Conservation (phyloP, 2,113 vertebrate genomes). For the Terrapene triunguis region DNA sequence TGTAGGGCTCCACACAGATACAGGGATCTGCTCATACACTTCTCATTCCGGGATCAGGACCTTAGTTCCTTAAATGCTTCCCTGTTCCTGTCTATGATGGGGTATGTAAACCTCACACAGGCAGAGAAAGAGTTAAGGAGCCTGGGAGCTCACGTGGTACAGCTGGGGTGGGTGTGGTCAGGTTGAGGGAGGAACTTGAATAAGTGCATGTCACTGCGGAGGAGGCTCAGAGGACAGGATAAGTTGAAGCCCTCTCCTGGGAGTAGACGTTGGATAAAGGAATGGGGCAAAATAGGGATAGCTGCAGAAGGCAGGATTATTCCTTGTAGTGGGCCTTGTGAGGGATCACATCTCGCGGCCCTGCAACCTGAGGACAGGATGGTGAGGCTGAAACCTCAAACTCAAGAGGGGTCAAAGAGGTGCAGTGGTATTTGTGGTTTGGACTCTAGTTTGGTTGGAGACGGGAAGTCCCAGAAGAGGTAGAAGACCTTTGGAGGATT, state of each 20-base stretch:
- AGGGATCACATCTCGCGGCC: too few relatives aligned
- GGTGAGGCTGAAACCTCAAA: not conserved
- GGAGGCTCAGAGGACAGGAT: not conserved
- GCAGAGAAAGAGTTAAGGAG: not conserved
- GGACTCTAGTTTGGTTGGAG: too few relatives aligned
- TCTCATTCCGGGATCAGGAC: not conserved
- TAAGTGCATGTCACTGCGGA: not conserved
- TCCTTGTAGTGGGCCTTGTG: too few relatives aligned
- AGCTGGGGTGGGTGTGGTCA: not conserved
- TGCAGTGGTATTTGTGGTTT: too few relatives aligned
- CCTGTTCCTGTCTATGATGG: accelerated
- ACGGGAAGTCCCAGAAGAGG: too few relatives aligned
- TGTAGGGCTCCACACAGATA: not conserved
- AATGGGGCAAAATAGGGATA: not conserved
- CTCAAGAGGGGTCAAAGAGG: not conserved
- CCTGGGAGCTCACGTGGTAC: too few relatives aligned
- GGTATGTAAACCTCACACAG: not conserved
- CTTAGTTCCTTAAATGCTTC: not conserved
- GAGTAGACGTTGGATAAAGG: not conserved
- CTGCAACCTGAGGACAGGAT: not conserved
- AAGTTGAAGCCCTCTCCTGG: not conserved
- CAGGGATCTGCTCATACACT: not conserved
- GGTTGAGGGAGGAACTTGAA: not conserved
- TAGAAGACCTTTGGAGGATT: too few relatives aligned
- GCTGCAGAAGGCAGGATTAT: not conserved